Conservation (phyloP, 2,113 vertebrate species). For the Rynchops niger region DNA sequence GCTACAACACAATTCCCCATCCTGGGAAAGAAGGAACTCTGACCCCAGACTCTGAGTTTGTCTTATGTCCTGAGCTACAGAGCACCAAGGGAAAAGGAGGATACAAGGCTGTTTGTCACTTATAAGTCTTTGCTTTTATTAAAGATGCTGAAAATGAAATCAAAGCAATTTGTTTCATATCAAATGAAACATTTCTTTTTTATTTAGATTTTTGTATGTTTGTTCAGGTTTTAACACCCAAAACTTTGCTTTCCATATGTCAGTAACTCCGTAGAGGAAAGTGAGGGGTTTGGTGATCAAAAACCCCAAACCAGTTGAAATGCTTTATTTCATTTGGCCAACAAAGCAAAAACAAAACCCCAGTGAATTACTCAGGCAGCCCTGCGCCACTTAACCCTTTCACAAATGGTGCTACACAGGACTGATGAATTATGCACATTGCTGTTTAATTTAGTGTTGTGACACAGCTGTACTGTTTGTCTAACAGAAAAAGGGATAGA, state of each 20-base stretch:
- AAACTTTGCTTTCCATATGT: not conserved
- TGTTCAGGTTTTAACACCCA: not conserved
- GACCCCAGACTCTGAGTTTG: not conserved
- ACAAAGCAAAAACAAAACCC: not conserved
- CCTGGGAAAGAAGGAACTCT: not conserved
- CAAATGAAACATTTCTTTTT: not conserved
- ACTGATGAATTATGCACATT: conserved; percentile 14
- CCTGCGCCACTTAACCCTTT: conserved; percentile 37
- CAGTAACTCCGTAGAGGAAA: not conserved
- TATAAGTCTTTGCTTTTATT: not conserved
- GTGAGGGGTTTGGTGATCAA: not conserved
- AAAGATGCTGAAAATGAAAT: not conserved
- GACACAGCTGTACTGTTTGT: not conserved
- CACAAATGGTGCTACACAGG: not conserved
- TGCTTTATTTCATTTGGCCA: not conserved
- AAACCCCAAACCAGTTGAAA: conserved; percentile 2
- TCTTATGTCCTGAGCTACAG: not conserved
- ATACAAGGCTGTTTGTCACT: not conserved
- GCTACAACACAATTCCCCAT: not conserved
- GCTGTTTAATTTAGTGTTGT: conserved; percentile 4
- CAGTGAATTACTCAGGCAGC: not conserved
- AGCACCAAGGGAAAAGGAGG: not conserved
- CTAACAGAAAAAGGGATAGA: not conserved
- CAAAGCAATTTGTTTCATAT: not conserved
- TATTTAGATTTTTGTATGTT: not conserved